phyloP scores from a whole-genome alignment of 2,113 vertebrate species.

The Scalopus aquaticus region DNA sequence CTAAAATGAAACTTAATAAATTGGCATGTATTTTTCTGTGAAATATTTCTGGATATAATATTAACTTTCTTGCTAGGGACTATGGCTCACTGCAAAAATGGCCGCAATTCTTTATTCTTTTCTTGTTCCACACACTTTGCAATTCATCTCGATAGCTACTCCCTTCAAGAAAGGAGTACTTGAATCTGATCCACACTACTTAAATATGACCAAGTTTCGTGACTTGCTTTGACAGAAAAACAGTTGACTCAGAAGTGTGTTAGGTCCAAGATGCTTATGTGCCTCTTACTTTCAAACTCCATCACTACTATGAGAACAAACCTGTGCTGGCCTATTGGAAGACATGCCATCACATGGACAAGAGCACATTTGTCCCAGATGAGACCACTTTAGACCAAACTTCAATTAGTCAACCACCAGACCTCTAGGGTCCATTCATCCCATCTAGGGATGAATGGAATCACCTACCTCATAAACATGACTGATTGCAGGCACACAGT shows the following conservation, averaged over 20 bases:
- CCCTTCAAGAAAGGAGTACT: neutral
- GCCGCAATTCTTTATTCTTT: neutral
- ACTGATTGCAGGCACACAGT: fast-evolving
- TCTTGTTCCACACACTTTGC: neutral
- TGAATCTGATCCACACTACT: neutral
- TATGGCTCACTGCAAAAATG: neutral
- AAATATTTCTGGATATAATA: neutral
- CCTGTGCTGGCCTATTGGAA: no score
- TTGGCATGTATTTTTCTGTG: neutral
- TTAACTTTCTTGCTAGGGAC: neutral
- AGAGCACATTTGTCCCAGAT: neutral
- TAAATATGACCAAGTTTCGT: neutral
- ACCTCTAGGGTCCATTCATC: no score
- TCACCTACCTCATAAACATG: neutral
- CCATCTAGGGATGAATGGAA: neutral
- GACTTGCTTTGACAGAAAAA: neutral
- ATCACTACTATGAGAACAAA: neutral
- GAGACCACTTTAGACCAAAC: neutral
- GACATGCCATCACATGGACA: neutral
- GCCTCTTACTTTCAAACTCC: no score
- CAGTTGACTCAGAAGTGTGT: neutral
- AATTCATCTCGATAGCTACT: neutral
- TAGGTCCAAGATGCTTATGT: neutral
- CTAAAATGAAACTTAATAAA: neutral
- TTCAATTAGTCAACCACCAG: neutral